A percentile compares a stretch with the other conserved stretches of the same genome.
phyloP scores from a whole-genome alignment of 1,140 invertebrate genomes.

The Sinella curviseta region DNA sequence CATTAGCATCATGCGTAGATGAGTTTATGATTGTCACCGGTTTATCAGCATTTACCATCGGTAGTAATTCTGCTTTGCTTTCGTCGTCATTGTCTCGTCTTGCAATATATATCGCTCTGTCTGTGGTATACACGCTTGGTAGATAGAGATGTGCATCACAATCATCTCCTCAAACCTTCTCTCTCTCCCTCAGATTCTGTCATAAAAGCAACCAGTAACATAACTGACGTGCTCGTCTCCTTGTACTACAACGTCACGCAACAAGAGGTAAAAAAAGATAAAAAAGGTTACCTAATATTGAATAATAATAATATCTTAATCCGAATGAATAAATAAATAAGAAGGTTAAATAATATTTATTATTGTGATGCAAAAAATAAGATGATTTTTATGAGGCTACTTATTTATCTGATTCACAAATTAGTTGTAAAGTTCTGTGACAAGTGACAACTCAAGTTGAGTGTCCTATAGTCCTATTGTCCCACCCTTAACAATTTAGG shows the following conservation, averaged over 20 bases:
- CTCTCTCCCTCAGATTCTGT: background rate
- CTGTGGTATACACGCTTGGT: background rate
- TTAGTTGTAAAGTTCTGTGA: background rate
- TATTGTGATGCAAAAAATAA: background rate
- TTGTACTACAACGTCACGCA: too few species aligned
- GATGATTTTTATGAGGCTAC: background rate
- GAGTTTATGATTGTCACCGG: conserved; percentile 22
- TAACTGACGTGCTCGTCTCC: background rate
- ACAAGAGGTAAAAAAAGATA: background rate
- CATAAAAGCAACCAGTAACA: background rate
- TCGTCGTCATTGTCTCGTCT: background rate
- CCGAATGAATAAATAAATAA: background rate
- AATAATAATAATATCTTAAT: background rate
- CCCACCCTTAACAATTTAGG: background rate
- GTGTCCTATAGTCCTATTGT: background rate
- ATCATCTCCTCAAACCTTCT: background rate
- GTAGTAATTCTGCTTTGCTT: conserved; percentile 8
- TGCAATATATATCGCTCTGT: background rate
- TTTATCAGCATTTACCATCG: conserved; percentile 3
- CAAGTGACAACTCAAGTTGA: background rate
- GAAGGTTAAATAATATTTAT: background rate
- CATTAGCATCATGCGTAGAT: background rate
- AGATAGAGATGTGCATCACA: background rate
- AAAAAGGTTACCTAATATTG: background rate
- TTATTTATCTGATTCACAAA: background rate